Evolutionary conservation across 2,888 invertebrate genomes (phyloP).

Genomic region (Penaeus monodon): DNA sequence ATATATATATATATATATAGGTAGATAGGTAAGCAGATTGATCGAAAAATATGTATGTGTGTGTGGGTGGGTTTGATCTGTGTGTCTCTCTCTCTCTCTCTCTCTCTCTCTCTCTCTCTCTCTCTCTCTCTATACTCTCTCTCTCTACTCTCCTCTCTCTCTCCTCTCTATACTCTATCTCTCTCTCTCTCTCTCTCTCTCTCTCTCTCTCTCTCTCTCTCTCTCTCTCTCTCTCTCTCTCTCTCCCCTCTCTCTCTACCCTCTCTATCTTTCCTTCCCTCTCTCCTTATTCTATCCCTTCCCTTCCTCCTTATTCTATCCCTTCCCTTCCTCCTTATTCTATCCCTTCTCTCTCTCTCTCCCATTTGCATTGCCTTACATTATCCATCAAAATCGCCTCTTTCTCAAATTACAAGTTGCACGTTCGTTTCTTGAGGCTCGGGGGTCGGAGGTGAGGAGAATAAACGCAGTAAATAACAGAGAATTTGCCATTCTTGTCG

Average conservation of each 20-base stretch:
- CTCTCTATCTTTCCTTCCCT: no score
- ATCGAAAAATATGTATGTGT: no score
- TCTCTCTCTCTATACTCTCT: not conserved
- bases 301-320: no score
- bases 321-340: not conserved
- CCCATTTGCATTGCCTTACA: not conserved
- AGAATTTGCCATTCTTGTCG: no score
- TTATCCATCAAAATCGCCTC: no score
- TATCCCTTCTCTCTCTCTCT: not conserved
- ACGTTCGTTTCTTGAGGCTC: no score
- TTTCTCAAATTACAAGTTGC: no score
- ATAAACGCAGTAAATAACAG: no score
- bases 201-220: not conserved
- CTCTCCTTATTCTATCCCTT: no score
- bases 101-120: not conserved
- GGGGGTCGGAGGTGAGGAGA: no score
- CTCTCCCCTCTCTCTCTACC: not conserved
- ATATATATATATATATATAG: not conserved
- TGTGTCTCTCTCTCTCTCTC: not conserved
- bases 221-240: not conserved
- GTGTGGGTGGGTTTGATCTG: not conserved
- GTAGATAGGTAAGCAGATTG: no score
- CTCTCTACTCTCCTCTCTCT: not conserved
- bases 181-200: not conserved
- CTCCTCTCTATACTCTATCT: not conserved